Evolutionary conservation across 2,797 vertebrate genomes (phyloP).

Genomic region (Varecia variegata): DNA sequence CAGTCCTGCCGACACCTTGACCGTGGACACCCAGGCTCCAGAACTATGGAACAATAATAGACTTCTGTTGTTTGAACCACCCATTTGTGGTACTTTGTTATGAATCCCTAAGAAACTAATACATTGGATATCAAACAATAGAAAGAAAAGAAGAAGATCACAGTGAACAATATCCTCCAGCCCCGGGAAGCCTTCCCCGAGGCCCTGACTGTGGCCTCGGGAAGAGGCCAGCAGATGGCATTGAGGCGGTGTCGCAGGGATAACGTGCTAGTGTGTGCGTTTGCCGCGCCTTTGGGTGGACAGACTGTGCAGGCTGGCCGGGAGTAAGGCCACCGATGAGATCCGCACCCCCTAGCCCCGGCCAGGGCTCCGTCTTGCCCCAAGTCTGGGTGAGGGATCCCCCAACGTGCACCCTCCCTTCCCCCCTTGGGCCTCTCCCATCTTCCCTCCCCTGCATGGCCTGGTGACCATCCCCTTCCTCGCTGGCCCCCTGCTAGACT

Average conservation of each 20-base stretch:
- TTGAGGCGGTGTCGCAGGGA: background rate
- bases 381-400: background rate
- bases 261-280: background rate
- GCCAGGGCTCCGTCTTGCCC: background rate
- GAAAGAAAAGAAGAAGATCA: background rate
- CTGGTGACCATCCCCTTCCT: background rate
- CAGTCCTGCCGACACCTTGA: background rate
- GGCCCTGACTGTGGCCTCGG: background rate
- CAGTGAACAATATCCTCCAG: background rate
- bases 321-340: background rate
- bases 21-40: background rate
- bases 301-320: background rate
- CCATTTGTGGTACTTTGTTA: background rate
- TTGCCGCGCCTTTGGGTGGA: background rate
- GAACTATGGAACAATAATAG: rapidly evolving
- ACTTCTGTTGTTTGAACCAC: background rate
- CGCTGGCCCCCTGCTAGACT: too few species aligned
- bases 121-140: background rate
- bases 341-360: background rate
- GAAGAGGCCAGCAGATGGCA: rapidly evolving
- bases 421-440: rapidly evolving
- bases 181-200: background rate
- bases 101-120: background rate
- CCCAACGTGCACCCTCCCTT: background rate
- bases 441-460: background rate